phyloP scores from a whole-genome alignment of 2,888 invertebrate species.

The Eilema sororculum region DNA sequence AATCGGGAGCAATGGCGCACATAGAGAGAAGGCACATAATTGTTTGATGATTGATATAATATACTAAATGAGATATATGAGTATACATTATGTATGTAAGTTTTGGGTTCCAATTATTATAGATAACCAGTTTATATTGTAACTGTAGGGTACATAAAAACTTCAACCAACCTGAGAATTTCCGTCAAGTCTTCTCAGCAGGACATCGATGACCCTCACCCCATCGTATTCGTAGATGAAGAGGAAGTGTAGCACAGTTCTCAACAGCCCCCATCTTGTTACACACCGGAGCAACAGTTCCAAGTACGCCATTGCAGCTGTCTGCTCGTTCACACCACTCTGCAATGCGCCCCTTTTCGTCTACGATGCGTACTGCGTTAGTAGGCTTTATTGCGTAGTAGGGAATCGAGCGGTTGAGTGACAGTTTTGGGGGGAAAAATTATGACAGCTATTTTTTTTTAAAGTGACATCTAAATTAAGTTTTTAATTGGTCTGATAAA shows the following conservation, averaged over 20 bases:
- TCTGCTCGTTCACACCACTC: constrained; percentile 95
- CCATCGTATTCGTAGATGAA: constrained; percentile 94
- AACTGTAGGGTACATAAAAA: background rate
- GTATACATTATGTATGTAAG: too few species aligned
- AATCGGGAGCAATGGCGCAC: too few species aligned
- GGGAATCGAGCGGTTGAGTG: constrained; percentile 64
- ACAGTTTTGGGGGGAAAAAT: constrained; percentile 51
- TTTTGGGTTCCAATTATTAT: too few species aligned
- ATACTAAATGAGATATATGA: too few species aligned
- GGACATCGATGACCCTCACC: constrained; percentile 92
- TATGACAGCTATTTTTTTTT: background rate
- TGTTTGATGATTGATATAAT: too few species aligned
- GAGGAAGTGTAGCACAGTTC: constrained; percentile 94
- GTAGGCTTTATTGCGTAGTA: constrained; percentile 52
- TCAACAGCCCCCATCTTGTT: constrained; percentile 93
- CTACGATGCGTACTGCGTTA: constrained; percentile 74
- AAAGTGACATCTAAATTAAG: too few species aligned
- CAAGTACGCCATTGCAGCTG: constrained; percentile 97
- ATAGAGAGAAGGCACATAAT: too few species aligned
- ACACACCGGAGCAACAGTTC: constrained; percentile 96
- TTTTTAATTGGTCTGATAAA: background rate
- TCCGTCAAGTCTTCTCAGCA: constrained; percentile 92
- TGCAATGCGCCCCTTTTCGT: constrained; percentile 87
- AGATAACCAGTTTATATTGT: background rate
- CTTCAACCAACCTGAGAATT: constrained; percentile 89